A percentile compares a stretch with the other conserved stretches of the same genome.
phyloP scores from a whole-genome alignment of 2,113 vertebrate species.

The Nesogale talazaci region DNA sequence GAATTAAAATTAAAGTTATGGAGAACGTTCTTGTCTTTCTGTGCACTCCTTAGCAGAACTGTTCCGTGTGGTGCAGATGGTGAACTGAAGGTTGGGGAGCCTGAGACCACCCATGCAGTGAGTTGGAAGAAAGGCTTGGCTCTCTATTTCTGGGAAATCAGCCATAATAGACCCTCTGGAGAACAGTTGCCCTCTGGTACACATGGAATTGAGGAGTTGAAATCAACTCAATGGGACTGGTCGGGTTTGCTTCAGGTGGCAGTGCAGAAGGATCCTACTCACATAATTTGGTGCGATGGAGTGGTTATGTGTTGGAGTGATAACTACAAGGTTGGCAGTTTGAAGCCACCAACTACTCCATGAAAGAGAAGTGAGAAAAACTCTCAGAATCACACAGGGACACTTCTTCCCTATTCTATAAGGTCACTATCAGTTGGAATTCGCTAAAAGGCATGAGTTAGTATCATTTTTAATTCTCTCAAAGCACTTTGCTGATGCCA shows the following conservation, averaged over 20 bases:
- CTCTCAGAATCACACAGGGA: too few species aligned
- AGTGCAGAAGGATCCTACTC: background rate
- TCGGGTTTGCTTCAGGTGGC: background rate
- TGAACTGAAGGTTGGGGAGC: background rate
- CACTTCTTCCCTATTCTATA: too few species aligned
- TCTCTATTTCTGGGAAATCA: background rate
- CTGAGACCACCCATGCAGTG: background rate
- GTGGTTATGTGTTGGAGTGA: too few species aligned
- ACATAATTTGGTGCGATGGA: fast-evolving
- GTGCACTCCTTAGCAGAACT: fast-evolving
- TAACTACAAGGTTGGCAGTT: too few species aligned
- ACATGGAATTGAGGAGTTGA: background rate
- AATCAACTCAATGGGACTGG: background rate
- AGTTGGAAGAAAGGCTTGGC: background rate
- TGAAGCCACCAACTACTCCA: too few species aligned
- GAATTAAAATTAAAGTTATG: fast-evolving
- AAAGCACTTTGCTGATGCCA: fast-evolving
- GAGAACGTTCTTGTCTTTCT: fast-evolving
- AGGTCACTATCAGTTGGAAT: too few species aligned
- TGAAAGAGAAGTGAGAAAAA: too few species aligned
- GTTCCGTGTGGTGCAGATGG: background rate
- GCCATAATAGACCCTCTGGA: background rate
- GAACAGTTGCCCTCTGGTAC: background rate
- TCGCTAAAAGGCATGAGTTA: too few species aligned
- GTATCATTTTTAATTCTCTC: too few species aligned